Base-by-base conservation (phyloP, 2,113 vertebrate species). In the Natator depressus region DNA sequence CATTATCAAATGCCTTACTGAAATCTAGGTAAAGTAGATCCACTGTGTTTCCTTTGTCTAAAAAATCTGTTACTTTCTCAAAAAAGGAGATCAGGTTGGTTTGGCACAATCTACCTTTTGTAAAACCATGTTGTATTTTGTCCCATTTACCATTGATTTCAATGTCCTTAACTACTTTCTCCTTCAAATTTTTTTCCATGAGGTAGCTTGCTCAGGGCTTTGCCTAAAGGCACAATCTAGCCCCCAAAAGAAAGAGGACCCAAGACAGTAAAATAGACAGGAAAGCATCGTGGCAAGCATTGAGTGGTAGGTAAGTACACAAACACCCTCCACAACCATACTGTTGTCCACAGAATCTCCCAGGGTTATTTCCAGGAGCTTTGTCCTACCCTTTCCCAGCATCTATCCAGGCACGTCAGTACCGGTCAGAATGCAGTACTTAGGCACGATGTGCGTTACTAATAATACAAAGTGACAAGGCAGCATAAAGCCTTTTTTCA, bases 401-500 rank as follows among this genome's bases (percentile, higher is more conserved):
- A 91, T 80, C 86, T 86, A 89, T n/a, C 49, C 85, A 96, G 80
- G 54, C 91, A 78, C 80, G 93, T 92, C 78, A 92, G 49, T 46
- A 38, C 82, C 86, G 88, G 80, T 89, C 95, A 88, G 27, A 47
- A 86, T 80, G 69, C 84, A 87, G 78, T 49, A 2, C 82, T 91
- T 79, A 82, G 54, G 46, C 78, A 84, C 29, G 3, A 75, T 5
- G 46, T 55, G n/a, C 86, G 75, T 59, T 75, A 42, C 25, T 87
- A 93, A 95, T 95, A 95, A 97, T 95, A 20, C 55, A 27, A 97
- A 96, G 90, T 84, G 96, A 97, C 96, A 96, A 47, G 87, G 31
- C 11, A 93, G 83, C n/a, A 42, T 2, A 87, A 90, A 54, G 85
- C 31, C 6, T 51, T 49, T 54, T 22, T 11, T 49, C 38, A 80